A percentile compares a stretch with the other conserved stretches of the same genome.
phyloP scores from a whole-genome alignment of 2,113 vertebrate genomes.

The Alligator sinensis region DNA sequence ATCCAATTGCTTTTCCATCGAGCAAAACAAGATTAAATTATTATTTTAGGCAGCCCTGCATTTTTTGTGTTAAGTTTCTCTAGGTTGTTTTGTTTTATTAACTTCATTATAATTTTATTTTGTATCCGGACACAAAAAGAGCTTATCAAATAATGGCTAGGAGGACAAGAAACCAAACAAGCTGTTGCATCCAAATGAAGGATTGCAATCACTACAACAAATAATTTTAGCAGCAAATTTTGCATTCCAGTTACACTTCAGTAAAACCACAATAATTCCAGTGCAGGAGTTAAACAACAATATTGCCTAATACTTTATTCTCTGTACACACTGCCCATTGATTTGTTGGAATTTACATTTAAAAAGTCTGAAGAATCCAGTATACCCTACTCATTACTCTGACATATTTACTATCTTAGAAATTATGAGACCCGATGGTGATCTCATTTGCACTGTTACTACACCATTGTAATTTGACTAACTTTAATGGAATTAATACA shows the following conservation, averaged over 20 bases:
- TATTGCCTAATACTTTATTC: not conserved
- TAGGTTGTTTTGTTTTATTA: conserved; percentile 28
- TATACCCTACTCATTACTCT: not conserved
- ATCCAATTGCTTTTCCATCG: not conserved
- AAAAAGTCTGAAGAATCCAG: not conserved
- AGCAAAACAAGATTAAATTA: not conserved
- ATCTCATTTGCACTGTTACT: no score
- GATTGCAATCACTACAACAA: not conserved
- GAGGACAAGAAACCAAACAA: conserved; percentile 1
- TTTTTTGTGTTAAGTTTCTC: conserved; percentile 12
- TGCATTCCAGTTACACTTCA: not conserved
- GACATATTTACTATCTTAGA: not conserved
- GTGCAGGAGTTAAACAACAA: not conserved
- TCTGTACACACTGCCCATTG: not conserved
- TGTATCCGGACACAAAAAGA: not conserved
- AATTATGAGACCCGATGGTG: no score
- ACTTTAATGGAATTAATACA: no score
- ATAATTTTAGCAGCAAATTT: not conserved
- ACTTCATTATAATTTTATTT: not conserved
- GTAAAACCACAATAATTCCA: not conserved
- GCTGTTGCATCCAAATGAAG: not conserved
- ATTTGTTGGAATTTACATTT: not conserved
- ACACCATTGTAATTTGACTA: no score
- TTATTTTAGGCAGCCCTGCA: not conserved
- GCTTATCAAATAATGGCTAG: not conserved